Base-by-base conservation (phyloP, 1,140 invertebrate species). In the Oncopodura yosiiana region DNA sequence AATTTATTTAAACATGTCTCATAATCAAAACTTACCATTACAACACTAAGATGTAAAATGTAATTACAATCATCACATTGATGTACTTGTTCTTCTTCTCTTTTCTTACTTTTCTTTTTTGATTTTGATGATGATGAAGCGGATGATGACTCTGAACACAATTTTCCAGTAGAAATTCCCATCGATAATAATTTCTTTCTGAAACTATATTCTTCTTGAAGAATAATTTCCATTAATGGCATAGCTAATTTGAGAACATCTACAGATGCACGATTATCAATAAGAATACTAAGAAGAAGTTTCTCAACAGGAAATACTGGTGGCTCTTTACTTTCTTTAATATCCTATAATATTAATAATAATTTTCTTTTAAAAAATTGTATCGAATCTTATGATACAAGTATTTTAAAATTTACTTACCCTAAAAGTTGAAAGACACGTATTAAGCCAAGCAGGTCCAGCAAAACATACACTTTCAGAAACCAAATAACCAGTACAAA, bases 391-490 rank as follows among this genome's bases (percentile, higher is more conserved):
- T 21, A 4, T 39, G 14, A 5, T 9, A 9, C n/a, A 21, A 23
- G 34, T 4, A 50, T 38, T 9, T 8, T 8, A 30, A 26, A 26
- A 62, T 49, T 32, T 41, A 38, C 45, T 30, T 67, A 88, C 86
- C 69, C 80, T 76, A 60, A 87, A 86, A 43, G 84, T 81, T 68
- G 81, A 73, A 56, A 81, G 74, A 1, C 86, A 83, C 36, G 79
- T 75, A 49, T 80, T 74, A 3, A 95, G 69, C 87, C 90, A 95
- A 0, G 80, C 77, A 12, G 78, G 72, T n/a, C 83, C 81, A 1
- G 89, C 91, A 68, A 92, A 94, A 67, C 92, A 94, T 0, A 94
- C 89, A 66, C 88, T 93, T 69, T 96, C 93, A 0, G 89, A 91
- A 0, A 94, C 81, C 3, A 83, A 81, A 68, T 89, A 94, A 2